Percentiles rank a stretch among this genome's conserved stretches.
phyloP scores from a whole-genome alignment of 2,113 vertebrate species.

The Varanus komodoensis region DNA sequence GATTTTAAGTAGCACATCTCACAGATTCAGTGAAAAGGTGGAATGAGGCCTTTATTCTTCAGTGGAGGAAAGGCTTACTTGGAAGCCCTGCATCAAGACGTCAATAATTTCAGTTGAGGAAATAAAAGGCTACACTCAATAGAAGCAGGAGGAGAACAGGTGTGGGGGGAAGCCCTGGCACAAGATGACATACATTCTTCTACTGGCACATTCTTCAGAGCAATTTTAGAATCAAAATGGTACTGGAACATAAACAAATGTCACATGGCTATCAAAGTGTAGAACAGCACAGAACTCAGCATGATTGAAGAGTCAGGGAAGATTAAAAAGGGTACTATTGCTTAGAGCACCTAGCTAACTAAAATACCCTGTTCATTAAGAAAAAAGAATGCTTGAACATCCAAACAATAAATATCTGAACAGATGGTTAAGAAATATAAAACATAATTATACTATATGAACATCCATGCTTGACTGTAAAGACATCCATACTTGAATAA shows the following conservation, averaged over 20 bases:
- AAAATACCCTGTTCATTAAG: not conserved
- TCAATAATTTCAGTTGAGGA: not conserved
- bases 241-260: constrained; percentile 53
- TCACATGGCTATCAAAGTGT: constrained; percentile 48
- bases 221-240: constrained; percentile 49
- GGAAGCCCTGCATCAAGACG: not conserved
- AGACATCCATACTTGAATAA: not conserved
- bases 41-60: not conserved
- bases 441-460: not conserved
- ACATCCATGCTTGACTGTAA: not conserved
- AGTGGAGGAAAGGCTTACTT: not conserved
- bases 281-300: constrained; percentile 32
- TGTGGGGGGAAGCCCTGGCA: constrained; percentile 48
- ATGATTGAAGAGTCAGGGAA: not conserved
- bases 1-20: not conserved
- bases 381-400: not conserved
- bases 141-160: not conserved
- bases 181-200: constrained; percentile 58
- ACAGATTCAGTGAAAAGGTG: not conserved
- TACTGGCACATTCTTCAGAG: constrained; percentile 61
- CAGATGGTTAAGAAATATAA: not conserved
- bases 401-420: not conserved
- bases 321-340: constrained; percentile 3
- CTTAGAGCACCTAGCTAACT: not conserved
- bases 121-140: constrained; percentile 19